Base-by-base conservation (phyloP, 53 echinoderm and acorn worm species). In the Holothuria scabra region DNA sequence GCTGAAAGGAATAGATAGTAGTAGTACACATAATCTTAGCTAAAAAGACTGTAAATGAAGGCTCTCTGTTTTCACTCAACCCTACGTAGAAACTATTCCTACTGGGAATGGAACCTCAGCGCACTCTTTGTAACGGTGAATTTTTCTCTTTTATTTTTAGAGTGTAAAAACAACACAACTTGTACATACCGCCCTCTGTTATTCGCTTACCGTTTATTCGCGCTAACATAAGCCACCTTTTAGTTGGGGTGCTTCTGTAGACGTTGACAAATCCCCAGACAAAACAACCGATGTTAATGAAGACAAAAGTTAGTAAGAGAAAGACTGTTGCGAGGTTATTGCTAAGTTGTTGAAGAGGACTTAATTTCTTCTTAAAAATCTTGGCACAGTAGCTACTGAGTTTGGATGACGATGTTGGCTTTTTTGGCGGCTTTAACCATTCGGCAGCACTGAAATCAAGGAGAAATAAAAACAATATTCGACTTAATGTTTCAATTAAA, bases 391-490 rank as follows among this genome's bases (percentile, higher is more conserved):
- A 82, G 13, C 12, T 23, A 26, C 18, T 21, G 46, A 44, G n/a
- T 32, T 65, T 66, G 65, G 33, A 35, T 18, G n/a, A n/a, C 5
- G 16, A 35, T 12, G 70, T 19, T 18, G 59, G 14, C 65, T 38
- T 44, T 23, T 5, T 35, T 35, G 61, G 85, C 23, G 93, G 91
- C 4, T 87, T 84, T 26, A 95, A 56, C 95, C 95, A 95, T 41
- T 93, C 89, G 30, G 91, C 89, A 12, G 95, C 93, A 80, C 95
- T 95, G 86, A 16, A 61, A n/a, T 35, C 23, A 34, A n/a, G 28
- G 70, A 32, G 9, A 10, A 63, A 21, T 25, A 63, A 9, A 52
- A 8, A 52, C 1, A 52, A 35, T 35, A 35, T 35, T 6, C n/a
- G n/a, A n/a, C 35, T 35, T 35, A 35, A 35, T 35, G 35, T 35